Evolutionary conservation across 1,140 invertebrate species (phyloP), one percentile per base, ranked within the genome.

Genomic region (Cardiocondyla obscurior): DNA sequence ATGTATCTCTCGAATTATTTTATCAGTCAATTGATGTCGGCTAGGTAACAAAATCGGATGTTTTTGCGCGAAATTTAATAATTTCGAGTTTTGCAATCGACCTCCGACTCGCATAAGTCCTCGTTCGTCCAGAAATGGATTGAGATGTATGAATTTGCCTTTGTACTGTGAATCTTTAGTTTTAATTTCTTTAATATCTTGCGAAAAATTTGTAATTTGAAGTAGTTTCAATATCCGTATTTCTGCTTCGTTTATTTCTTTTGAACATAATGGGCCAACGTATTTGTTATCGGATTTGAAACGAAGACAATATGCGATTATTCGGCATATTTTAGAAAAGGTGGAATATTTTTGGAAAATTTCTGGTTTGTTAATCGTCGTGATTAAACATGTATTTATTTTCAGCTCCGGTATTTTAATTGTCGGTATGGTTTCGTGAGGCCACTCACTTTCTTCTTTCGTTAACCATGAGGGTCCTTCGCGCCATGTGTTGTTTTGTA

Each of bases 321-420:
- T 0, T 25, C 22, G 14, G n/a, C n/a, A 1, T 0, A 64, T 14
- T 16, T 1, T n/a, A n/a, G n/a, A n/a, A n/a, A 25, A 64, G n/a
- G n/a, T 0, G 7, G 19, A 65, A 14, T 4, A 65, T 28, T 7
- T 44, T n/a, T n/a, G 1, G 1, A 65, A 4, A 0, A 65, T 65
- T 0, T 7, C 0, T 0, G 0, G 0, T n/a, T n/a, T n/a, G n/a
- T n/a, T n/a, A 4, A 10, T 14, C 0, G 7, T 8, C 0, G 3
- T 1, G 0, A 0, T 2, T 0, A 65, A 2, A 44, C 22, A 44
- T 0, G 2, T 2, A 3, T 44, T 44, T 10, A 28, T 65, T 14
- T 5, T 44, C 3, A 64, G 16, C 19, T 73, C 53, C 0, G 53
- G 53, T 19, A 44, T 10, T 7, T n/a, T n/a, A n/a, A n/a, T n/a